Conservation (phyloP, 2,797 vertebrate species). For the Alca torda region DNA sequence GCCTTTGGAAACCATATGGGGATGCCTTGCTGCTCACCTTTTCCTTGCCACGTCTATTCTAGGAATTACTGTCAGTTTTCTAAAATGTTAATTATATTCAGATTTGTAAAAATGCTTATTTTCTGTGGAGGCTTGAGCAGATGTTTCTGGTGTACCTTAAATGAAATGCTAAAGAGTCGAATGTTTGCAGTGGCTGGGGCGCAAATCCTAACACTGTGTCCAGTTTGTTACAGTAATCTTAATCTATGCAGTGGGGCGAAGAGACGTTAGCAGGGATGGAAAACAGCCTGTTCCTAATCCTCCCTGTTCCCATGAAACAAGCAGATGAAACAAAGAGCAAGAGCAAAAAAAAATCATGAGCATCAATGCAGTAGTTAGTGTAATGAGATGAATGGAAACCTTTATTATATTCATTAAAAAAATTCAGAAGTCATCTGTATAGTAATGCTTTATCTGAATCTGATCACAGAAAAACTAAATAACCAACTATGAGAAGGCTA, state of each 20-base stretch:
- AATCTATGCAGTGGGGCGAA: not conserved
- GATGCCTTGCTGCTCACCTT: not conserved
- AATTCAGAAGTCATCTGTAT: not conserved
- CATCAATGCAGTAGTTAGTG: not conserved
- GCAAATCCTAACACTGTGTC: not conserved
- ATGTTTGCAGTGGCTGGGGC: not conserved
- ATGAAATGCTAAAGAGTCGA: not conserved
- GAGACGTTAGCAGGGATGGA: not conserved
- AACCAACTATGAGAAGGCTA: not conserved
- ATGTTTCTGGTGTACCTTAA: not conserved
- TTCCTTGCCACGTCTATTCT: not conserved
- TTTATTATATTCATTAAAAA: not conserved
- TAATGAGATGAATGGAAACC: not conserved
- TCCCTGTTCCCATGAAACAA: not conserved
- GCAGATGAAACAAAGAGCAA: not conserved
- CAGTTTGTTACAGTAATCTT: not conserved
- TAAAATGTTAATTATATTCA: not conserved
- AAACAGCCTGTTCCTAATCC: not conserved
- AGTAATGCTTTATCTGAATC: not conserved
- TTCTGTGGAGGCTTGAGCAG: not conserved
- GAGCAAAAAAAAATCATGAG: not conserved
- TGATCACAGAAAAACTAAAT: not conserved
- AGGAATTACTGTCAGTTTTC: not conserved
- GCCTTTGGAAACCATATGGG: not conserved
- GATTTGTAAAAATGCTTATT: not conserved